Evolutionary conservation across 2,797 vertebrate genomes (phyloP).

Genomic region (Poeciliopsis presidionis): DNA sequence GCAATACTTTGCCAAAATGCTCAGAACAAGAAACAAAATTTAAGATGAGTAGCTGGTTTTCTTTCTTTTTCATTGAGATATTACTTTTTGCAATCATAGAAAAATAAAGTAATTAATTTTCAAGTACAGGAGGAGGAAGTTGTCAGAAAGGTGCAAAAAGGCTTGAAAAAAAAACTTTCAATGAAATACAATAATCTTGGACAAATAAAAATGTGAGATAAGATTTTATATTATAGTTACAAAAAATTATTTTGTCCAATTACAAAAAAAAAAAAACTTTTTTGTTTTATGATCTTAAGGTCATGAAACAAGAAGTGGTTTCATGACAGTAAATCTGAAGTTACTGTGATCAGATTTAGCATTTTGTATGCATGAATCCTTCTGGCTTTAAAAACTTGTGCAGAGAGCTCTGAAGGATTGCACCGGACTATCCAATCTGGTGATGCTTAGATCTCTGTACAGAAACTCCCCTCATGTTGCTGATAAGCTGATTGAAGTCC

Average conservation of each 20-base stretch:
- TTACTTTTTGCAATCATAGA: background rate
- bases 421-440: background rate
- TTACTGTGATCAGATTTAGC: background rate
- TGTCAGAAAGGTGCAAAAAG: background rate
- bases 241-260: background rate
- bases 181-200: background rate
- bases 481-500: background rate
- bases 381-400: background rate
- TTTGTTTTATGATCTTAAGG: background rate
- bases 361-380: background rate
- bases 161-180: background rate
- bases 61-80: background rate
- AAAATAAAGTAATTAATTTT: background rate
- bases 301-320: background rate
- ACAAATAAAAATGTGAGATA: background rate
- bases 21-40: background rate
- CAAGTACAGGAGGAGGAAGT: background rate
- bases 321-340: no score
- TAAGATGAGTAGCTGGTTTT: background rate
- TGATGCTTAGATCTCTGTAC: background rate
- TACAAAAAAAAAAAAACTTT: background rate
- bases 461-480: background rate
- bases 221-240: background rate
- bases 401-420: background rate
- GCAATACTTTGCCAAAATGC: background rate